Conservation (phyloP, 2,113 vertebrate genomes). For the Myotis yumanensis region DNA sequence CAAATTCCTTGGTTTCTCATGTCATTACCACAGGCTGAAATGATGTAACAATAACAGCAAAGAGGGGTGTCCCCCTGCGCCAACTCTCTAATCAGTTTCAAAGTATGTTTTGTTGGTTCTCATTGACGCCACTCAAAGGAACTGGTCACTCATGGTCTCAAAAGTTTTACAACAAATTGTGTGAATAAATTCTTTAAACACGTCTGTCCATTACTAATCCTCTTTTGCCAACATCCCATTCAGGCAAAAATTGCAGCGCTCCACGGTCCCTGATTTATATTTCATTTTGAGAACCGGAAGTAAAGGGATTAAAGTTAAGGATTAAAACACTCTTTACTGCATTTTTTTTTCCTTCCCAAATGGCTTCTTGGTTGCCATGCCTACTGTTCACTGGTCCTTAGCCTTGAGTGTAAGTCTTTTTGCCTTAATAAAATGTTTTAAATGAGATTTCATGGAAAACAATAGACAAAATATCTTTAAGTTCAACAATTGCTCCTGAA, state of each 20-base stretch:
- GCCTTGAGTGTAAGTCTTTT: constrained; percentile 78
- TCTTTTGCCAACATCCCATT: constrained; percentile 83
- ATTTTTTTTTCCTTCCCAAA: constrained; percentile 80
- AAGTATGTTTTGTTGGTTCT: constrained; percentile 74
- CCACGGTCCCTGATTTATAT: constrained; percentile 85
- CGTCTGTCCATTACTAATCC: constrained; percentile 82
- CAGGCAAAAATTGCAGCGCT: constrained; percentile 81
- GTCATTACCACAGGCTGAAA: constrained; percentile 42
- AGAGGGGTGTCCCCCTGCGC: constrained; percentile 38
- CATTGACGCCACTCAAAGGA: constrained; percentile 78
- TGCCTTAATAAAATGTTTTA: constrained; percentile 83
- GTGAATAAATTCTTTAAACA: constrained; percentile 85
- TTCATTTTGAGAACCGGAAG: constrained; percentile 88
- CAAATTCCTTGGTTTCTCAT: constrained; percentile 34
- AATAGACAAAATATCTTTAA: constrained; percentile 77
- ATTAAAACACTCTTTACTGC: constrained; percentile 86
- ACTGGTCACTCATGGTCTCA: constrained; percentile 75
- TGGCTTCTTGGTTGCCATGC: constrained; percentile 85
- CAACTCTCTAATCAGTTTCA: constrained; percentile 71
- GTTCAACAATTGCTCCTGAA: constrained; percentile 74
- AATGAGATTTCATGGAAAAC: constrained; percentile 79
- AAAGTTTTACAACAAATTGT: constrained; percentile 85
- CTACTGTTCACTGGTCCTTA: constrained; percentile 82
- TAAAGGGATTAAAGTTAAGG: constrained; percentile 85
- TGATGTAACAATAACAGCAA: constrained; percentile 70